Base-by-base conservation (phyloP, 2,113 vertebrate species). In the Leucosticte australis region DNA sequence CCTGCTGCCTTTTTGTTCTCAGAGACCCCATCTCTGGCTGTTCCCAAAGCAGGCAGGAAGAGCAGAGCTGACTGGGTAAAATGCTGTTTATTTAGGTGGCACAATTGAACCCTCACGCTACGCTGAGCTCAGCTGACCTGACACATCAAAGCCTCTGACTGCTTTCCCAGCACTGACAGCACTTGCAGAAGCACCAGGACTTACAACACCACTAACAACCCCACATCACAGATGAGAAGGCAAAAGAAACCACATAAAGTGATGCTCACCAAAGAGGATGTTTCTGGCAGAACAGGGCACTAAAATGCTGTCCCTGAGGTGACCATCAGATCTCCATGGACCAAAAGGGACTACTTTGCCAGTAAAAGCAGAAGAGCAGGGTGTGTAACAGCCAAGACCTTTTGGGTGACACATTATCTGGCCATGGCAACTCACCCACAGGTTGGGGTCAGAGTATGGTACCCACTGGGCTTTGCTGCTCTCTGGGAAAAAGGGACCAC, bases 121-220 rank as follows among this genome's bases (percentile, higher is more conserved):
- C 2, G 0, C 79, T 86, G 89, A 95, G 91, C 94, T 92, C 89
- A 95, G 94, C 83, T 89, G 74, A 90, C 93, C 87, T 44, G 93
- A 94, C 87, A 92, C 90, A 93, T 74, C 92, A 68, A 91, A 89
- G 52, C 78, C 89, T 84, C 68, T 67, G 73, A 76, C 20, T 65
- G 79, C 59, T 69, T 71, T 79, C 82, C 85, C 37, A 76, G n/a
- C 5, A 0, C 83, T 60, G 79, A 88, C 88, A 82, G 69, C 56
- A 20, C 56, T 59, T 17, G 35, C 46, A 89, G 52, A 50, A 39
- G 47, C 70, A 76, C 21, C 75, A 27, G 17, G 0, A 77, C 0
- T 0, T 17, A 24, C 83, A 83, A 10, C 0, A 2, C 59, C 77
- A 20, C 63, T 10, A 49, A 37, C 23, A 55, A 56, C 31, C 41